Conservation (phyloP, 2,797 vertebrate species). For the Pipistrellus nathusii region DNA sequence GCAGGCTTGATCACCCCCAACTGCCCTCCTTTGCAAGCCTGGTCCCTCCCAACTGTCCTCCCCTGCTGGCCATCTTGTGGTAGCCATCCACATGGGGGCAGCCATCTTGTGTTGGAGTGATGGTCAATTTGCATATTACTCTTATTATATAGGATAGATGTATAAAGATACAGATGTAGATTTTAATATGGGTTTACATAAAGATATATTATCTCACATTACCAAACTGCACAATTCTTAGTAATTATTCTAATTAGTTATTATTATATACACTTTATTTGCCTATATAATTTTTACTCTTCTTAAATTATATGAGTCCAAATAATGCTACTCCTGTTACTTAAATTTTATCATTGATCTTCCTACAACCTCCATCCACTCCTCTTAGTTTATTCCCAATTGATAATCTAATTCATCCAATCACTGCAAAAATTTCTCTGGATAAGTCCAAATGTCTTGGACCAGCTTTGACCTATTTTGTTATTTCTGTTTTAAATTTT, state of each 20-base stretch:
- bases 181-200: background rate
- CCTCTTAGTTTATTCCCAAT: background rate
- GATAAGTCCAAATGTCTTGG: background rate
- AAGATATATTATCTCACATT: background rate
- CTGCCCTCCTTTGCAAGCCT: no score
- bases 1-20: no score
- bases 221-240: background rate
- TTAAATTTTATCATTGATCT: background rate
- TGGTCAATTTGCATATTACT: no score
- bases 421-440: background rate
- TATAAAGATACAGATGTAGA: background rate
- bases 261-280: background rate
- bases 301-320: background rate
- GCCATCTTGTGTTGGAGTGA: no score
- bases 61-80: no score
- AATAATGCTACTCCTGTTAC: background rate
- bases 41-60: no score
- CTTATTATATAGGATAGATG: background rate
- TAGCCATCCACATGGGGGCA: no score
- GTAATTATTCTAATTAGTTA: background rate
- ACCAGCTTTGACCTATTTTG: background rate
- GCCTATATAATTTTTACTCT: background rate
- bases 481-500: background rate
- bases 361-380: background rate
- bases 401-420: background rate